Evolutionary conservation across 2,888 invertebrate genomes (phyloP).

Genomic region (Oxyteleia sp.): DNA sequence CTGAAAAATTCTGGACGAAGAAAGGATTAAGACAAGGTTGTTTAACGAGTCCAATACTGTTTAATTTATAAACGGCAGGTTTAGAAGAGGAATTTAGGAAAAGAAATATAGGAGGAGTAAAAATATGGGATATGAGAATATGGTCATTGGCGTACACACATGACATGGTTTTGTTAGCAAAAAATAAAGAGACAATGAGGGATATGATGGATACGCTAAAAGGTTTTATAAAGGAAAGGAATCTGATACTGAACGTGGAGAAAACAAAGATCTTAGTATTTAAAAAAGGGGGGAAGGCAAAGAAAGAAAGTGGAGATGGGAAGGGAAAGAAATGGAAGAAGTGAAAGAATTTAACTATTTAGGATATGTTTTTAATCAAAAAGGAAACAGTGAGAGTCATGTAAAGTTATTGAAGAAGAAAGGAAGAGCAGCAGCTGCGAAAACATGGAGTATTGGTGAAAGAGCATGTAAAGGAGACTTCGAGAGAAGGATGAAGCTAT

Average conservation of each 20-base stretch:
- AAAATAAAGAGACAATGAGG: neutral
- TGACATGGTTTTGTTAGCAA: neutral
- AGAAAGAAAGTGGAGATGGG: neutral
- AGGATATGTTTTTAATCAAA: slow-evolving; percentile 34
- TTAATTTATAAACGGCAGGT: neutral
- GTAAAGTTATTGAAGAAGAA: slow-evolving; percentile 25
- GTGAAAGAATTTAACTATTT: too few relatives aligned
- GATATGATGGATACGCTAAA: neutral
- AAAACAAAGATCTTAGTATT: neutral
- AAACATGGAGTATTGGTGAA: slow-evolving; percentile 22
- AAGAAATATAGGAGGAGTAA: slow-evolving; percentile 2
- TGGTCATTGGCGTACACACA: neutral
- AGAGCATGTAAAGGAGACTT: slow-evolving; percentile 27
- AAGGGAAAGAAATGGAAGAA: slow-evolving; percentile 5
- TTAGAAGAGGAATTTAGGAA: neutral
- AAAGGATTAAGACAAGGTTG: neutral
- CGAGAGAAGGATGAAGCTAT: slow-evolving; percentile 30
- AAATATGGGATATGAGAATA: neutral
- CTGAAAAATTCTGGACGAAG: neutral
- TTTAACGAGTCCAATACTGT: neutral
- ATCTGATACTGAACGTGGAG: neutral
- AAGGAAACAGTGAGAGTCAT: slow-evolving; percentile 23
- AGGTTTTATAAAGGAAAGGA: neutral
- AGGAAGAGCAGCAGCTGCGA: slow-evolving; percentile 17
- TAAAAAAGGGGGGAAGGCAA: neutral